phyloP scores from a whole-genome alignment of 2,797 vertebrate genomes.

The Rhadinocentrus ornatus region DNA sequence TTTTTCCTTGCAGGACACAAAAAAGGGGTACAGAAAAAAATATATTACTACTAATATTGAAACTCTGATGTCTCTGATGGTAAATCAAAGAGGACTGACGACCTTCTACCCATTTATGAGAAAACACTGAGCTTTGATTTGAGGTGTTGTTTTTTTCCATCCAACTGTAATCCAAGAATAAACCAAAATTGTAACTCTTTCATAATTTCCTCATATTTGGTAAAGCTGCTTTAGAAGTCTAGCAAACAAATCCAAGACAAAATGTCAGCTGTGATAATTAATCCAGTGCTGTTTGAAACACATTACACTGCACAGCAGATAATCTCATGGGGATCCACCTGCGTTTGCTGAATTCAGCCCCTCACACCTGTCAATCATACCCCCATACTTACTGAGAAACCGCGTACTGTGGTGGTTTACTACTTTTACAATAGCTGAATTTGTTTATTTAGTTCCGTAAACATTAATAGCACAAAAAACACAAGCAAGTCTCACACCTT shows the following conservation, averaged over 20 bases:
- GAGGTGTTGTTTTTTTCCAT: not conserved
- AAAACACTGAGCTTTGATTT: too few relatives aligned
- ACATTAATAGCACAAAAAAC: not conserved
- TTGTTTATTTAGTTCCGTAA: not conserved
- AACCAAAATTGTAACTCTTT: not conserved
- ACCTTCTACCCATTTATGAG: too few relatives aligned
- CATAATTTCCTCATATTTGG: slow-evolving; percentile 2
- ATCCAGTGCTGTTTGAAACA: not conserved
- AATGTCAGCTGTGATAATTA: not conserved
- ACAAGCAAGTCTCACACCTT: not conserved
- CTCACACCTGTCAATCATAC: not conserved
- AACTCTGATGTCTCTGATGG: too few relatives aligned
- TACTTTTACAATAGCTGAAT: slow-evolving; percentile 9
- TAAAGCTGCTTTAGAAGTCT: slow-evolving; percentile 6
- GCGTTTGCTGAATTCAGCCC: slow-evolving; percentile 3
- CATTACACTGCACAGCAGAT: not conserved
- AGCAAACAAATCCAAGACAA: slow-evolving; percentile 22
- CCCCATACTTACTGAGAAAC: not conserved
- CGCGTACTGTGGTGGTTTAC: slow-evolving; percentile 3
- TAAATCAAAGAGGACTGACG: too few relatives aligned
- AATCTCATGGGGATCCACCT: slow-evolving; percentile 6
- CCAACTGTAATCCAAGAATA: slow-evolving; percentile 7
- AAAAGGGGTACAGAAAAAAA: too few relatives aligned
- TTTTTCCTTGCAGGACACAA: too few relatives aligned
- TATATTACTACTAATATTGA: too few relatives aligned